A percentile compares a stretch with the other conserved stretches of the same genome.
Evolutionary conservation across 1,140 invertebrate species (phyloP).

Genomic region (Bombus ignitus): DNA sequence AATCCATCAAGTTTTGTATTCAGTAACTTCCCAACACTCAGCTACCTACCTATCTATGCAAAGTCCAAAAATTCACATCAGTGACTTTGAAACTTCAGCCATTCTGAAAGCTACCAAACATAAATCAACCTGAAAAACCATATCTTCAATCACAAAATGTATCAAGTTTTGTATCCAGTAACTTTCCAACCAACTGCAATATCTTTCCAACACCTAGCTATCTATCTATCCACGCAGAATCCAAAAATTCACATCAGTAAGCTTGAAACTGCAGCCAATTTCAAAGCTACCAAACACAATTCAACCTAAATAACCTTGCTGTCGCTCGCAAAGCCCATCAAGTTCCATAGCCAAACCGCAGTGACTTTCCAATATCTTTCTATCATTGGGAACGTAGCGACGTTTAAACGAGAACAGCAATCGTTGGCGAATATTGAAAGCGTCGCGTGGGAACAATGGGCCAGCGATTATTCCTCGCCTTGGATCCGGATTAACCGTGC

Average conservation of each 20-base stretch:
- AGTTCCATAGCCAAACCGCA: background rate
- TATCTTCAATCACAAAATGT: background rate
- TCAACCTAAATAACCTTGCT: background rate
- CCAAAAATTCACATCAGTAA: background rate
- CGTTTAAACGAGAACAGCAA: background rate
- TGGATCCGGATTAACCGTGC: constrained; percentile 1
- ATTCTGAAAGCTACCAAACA: too few relatives aligned
- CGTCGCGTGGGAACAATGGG: constrained; percentile 2
- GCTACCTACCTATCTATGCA: too few relatives aligned
- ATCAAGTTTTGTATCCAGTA: background rate
- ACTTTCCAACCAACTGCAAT: too few relatives aligned
- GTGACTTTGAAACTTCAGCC: too few relatives aligned
- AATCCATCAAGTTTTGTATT: background rate
- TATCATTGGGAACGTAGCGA: background rate
- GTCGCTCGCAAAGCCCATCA: background rate
- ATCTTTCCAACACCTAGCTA: too few relatives aligned
- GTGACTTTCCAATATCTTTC: background rate
- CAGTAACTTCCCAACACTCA: background rate
- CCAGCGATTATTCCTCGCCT: constrained; percentile 8
- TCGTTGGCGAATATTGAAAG: constrained; percentile 9
- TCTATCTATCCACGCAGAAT: too few relatives aligned
- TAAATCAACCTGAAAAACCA: too few relatives aligned
- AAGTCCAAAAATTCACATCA: too few relatives aligned
- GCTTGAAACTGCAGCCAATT: background rate
- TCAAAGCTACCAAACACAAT: background rate